Evolutionary conservation across 2,113 vertebrate genomes (phyloP), one percentile per base, ranked within the genome.

Genomic region (Poeciliopsis retropinna): DNA sequence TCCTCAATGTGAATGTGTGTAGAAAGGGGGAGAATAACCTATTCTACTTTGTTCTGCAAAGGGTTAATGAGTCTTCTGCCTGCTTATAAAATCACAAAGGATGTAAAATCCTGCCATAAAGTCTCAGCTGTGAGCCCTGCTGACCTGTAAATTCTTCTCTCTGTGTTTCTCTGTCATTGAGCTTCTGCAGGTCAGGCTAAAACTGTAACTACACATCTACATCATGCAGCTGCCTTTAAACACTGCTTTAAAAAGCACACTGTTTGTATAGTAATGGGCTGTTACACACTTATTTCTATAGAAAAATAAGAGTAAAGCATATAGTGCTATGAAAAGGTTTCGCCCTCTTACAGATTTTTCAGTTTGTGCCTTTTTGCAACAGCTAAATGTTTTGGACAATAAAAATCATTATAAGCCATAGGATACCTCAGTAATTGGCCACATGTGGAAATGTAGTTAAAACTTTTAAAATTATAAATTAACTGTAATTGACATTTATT

Each of bases 61-160:
- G 86, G 90, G 91, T 90, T 91, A 91, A 93, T 64, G 29, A 82
- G 82, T 78, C 83, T 76, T 51, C 78, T 72, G 70, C 75, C 67
- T 37, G 76, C 85, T 79, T 89, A 90, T 92, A 89, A 93, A 92
- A 84, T 87, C 80, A 41, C 88, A 86, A 64, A 81, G 88, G 86
- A 87, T 87, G 90, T 93, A 94, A 93, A 57, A 93, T 94, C 87
- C 86, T 70, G 75, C 81, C 78, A 79, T 93, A 90, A 94, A 94
- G 87, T 88, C 88, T 93, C 92, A 93, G 93, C 92, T 93, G 92
- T 88, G 91, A 90, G 87, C 85, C 87, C 85, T 64, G 84, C 86
- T 92, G 91, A 91, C 89, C 89, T 87, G 85, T 90, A 91, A 91
- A 92, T 90, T 88, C 86, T 86, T 82, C 82, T 61, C 75, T 80